phyloP scores from a whole-genome alignment of 2,113 vertebrate species.

The Sinosuthora webbiana region DNA sequence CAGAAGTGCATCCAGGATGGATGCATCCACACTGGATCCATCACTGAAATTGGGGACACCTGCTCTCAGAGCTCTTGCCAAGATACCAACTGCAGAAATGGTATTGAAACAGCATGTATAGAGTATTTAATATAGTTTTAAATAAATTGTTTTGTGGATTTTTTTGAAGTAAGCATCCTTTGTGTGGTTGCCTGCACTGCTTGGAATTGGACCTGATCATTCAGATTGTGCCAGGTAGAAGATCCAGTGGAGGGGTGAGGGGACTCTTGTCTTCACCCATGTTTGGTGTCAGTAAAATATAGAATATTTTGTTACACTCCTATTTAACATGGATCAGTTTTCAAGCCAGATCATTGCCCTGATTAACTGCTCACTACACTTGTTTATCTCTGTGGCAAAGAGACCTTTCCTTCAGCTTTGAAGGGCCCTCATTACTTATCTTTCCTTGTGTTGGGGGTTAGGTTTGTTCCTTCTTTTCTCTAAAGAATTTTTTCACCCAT shows the following conservation, averaged over 20 bases:
- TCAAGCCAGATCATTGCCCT: neutral
- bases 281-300: neutral
- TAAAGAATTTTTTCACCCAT: no score
- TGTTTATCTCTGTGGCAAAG: neutral
- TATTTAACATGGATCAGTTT: neutral
- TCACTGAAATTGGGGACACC: neutral
- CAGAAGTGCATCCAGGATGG: neutral
- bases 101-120: neutral
- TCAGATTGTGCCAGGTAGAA: neutral
- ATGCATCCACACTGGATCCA: neutral
- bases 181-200: neutral
- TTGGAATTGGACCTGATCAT: neutral
- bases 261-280: neutral
- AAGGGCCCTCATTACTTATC: neutral
- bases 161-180: fast-evolving
- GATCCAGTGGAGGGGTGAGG: neutral
- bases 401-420: neutral
- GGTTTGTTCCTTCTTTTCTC: no score
- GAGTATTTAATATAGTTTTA: neutral
- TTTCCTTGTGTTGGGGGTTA: no score
- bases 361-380: neutral
- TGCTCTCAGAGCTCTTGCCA: neutral
- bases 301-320: neutral
- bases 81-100: neutral
- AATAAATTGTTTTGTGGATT: neutral